These are phyloP conservation scores for Odocoileus virginianus DNA, from an alignment of 2,113 vertebrate species.

Conservation along the genomic window DNA sequence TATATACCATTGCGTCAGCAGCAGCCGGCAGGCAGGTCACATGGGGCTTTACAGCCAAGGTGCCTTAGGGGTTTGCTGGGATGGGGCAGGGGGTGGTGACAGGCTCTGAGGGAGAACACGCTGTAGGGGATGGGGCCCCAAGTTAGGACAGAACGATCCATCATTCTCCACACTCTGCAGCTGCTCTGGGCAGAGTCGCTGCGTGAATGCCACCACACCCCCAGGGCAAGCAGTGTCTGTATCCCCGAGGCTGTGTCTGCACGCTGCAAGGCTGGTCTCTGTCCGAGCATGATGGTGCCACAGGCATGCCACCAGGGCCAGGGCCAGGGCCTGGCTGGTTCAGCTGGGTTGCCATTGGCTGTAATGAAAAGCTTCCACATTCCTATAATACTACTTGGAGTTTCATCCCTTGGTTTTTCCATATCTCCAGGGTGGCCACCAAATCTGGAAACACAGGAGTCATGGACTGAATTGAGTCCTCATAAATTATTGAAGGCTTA, in stretches of 20 bases:
- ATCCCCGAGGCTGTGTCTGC: neutral
- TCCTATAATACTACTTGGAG: neutral
- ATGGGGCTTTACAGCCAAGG: constrained; percentile 64
- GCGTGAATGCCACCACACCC: neutral
- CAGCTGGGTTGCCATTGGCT: neutral
- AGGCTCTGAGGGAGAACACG: neutral
- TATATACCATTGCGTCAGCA: constrained; percentile 72
- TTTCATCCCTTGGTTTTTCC: neutral
- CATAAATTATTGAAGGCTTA: neutral
- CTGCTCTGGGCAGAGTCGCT: neutral
- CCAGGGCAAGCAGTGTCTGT: neutral
- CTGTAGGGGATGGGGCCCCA: neutral
- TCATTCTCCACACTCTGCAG: neutral
- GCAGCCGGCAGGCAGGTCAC: constrained; percentile 62
- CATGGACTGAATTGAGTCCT: neutral
- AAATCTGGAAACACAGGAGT: neutral
- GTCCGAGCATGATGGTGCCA: too few relatives aligned
- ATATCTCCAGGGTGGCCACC: neutral
- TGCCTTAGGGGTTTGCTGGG: constrained; percentile 28
- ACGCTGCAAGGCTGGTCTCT: rapidly evolving
- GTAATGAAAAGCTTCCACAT: neutral
- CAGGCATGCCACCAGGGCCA: neutral
- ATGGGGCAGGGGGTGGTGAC: neutral
- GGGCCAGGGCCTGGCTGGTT: too few relatives aligned
- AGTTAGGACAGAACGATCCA: neutral